phyloP scores from a whole-genome alignment of 2,797 vertebrate species.

The Gastrophryne carolinensis region DNA sequence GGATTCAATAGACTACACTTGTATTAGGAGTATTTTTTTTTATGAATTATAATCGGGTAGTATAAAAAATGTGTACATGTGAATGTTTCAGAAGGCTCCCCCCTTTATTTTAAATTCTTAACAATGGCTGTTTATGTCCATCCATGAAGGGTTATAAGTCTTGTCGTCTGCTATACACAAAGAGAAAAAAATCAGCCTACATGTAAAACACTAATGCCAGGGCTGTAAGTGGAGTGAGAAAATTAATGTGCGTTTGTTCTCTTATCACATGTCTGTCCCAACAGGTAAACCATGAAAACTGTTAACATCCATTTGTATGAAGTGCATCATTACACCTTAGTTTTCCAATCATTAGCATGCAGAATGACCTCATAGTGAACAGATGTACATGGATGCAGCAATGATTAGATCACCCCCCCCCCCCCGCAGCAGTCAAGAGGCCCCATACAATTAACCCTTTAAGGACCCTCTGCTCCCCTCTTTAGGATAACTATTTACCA shows the following conservation, averaged over 20 bases:
- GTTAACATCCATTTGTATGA: conserved; percentile 63
- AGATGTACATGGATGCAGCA: conserved; percentile 79
- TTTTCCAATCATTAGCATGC: conserved; percentile 78
- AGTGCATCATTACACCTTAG: conserved; percentile 68
- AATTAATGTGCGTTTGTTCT: background rate
- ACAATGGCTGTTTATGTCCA: background rate
- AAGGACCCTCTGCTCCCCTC: conserved; percentile 5
- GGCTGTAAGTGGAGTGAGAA: background rate
- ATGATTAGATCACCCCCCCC: conserved; percentile 79
- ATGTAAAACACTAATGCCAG: background rate
- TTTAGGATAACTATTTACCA: too few relatives aligned
- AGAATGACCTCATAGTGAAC: conserved; percentile 80
- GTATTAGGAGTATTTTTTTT: too few relatives aligned
- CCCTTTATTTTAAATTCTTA: too few relatives aligned
- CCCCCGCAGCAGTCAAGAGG: conserved; percentile 70
- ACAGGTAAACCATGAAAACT: conserved; percentile 64
- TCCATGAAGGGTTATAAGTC: background rate
- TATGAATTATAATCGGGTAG: too few relatives aligned
- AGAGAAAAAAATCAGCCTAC: background rate
- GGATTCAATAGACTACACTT: too few relatives aligned
- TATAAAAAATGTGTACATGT: too few relatives aligned
- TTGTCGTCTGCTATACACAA: background rate
- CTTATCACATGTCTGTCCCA: background rate
- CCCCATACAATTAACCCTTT: conserved; percentile 72
- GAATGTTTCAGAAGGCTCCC: too few relatives aligned